phyloP scores from a whole-genome alignment of 2,113 vertebrate species.

The Calypte anna region DNA sequence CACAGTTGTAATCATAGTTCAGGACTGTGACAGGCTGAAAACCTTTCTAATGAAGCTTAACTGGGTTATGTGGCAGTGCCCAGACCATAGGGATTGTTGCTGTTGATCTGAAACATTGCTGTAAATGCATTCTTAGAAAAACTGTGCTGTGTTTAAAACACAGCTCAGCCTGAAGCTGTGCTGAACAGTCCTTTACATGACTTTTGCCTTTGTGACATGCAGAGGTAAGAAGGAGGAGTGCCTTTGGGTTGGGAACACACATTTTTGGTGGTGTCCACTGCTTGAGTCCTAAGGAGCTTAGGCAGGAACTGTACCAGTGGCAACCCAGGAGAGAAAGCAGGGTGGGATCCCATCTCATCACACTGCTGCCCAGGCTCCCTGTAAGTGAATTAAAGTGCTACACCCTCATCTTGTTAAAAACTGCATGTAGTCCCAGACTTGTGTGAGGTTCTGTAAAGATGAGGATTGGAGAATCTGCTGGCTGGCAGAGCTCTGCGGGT shows the following conservation, averaged over 20 bases:
- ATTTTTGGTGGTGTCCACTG: not conserved
- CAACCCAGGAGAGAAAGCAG: not conserved
- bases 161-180: not conserved
- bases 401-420: not conserved
- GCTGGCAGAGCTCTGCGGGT: not conserved
- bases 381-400: not conserved
- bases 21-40: not conserved
- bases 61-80: not conserved
- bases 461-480: not conserved
- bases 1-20: not conserved
- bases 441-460: not conserved
- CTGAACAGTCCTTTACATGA: not conserved
- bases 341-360: conserved; percentile 8
- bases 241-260: not conserved
- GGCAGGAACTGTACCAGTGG: not conserved
- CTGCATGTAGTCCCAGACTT: not conserved
- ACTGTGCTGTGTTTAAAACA: not conserved
- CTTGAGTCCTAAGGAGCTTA: not conserved
- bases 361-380: conserved; percentile 2
- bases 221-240: not conserved
- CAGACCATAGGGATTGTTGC: not conserved
- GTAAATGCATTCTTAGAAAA: not conserved
- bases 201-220: not conserved
- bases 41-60: not conserved
- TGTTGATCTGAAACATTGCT: not conserved